These are phyloP conservation scores for Sesia apiformis DNA, from an alignment of 2,888 invertebrate species.

Conservation along the genomic window DNA sequence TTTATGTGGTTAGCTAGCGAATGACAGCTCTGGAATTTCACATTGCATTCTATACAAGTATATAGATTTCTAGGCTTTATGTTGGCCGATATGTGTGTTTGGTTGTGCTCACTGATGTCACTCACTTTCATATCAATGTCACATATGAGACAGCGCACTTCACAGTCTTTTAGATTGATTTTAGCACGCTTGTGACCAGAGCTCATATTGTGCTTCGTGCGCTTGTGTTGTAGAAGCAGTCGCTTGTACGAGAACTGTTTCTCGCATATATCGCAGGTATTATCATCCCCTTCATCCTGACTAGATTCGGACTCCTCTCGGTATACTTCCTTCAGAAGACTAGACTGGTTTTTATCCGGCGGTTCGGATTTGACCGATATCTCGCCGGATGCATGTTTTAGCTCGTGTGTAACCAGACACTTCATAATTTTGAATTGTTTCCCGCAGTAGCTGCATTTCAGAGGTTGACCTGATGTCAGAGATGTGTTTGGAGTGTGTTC, in stretches of 20 bases:
- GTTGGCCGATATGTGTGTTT: conserved; percentile 48
- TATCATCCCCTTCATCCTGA: conserved; percentile 52
- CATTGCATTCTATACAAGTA: conserved; percentile 55
- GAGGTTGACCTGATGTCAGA: conserved; percentile 13
- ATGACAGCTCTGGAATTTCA: conserved; percentile 56
- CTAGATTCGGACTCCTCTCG: conserved; percentile 49
- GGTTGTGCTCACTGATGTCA: conserved; percentile 57
- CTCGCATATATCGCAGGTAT: conserved; percentile 66
- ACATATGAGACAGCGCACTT: conserved; percentile 59
- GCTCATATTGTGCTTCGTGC: conserved; percentile 59
- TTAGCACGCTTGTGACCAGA: conserved; percentile 57
- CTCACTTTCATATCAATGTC: conserved; percentile 62
- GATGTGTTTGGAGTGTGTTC: conserved; percentile 11
- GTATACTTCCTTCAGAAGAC: conserved; percentile 27
- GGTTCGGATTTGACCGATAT: conserved; percentile 38
- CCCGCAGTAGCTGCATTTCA: conserved; percentile 45
- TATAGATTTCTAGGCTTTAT: conserved; percentile 61
- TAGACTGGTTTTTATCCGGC: conserved; percentile 25
- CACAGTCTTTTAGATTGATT: conserved; percentile 55
- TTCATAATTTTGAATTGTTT: conserved; percentile 59
- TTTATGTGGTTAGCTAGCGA: conserved; percentile 58
- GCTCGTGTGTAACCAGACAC: conserved; percentile 31
- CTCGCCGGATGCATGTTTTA: conserved; percentile 27
- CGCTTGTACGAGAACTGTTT: conserved; percentile 63
- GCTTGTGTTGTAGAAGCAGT: conserved; percentile 53